Percentiles rank a stretch among this genome's conserved stretches.
These are phyloP conservation scores for Pachyuromys duprasi DNA, from an alignment of 2,797 vertebrate species.

Conservation along the genomic window DNA sequence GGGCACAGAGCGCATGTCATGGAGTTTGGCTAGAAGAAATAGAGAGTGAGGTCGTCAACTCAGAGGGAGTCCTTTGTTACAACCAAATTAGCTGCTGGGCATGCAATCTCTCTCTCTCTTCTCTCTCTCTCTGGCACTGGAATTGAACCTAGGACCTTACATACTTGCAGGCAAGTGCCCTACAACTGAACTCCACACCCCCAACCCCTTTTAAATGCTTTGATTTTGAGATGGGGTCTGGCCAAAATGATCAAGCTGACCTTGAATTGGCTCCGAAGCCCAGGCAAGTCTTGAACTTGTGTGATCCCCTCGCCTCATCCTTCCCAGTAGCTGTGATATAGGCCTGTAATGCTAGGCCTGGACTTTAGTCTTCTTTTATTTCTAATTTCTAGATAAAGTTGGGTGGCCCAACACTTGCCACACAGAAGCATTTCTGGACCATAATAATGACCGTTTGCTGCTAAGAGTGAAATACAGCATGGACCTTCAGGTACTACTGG, in stretches of 20 bases:
- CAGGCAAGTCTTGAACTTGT: neutral
- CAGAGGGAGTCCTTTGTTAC: neutral
- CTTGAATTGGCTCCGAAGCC: neutral
- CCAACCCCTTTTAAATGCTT: neutral
- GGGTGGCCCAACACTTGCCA: neutral
- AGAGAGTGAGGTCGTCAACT: neutral
- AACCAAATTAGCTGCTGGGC: neutral
- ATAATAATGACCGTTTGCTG: neutral
- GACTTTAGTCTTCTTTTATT: neutral
- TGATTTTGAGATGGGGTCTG: neutral
- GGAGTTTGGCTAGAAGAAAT: neutral
- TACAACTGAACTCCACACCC: neutral
- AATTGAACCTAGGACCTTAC: neutral
- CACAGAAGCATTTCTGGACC: neutral
- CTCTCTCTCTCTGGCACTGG: neutral
- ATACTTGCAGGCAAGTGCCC: neutral
- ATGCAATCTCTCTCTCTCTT: too few species aligned
- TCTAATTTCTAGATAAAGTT: neutral
- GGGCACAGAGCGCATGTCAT: accelerated
- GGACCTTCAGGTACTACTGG: neutral
- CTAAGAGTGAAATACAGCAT: neutral
- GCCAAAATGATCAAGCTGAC: too few species aligned
- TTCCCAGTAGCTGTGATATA: neutral
- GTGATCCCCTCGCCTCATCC: neutral
- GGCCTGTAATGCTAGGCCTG: neutral